These are phyloP conservation scores for Neodiprion fabricii DNA, from an alignment of 1,140 invertebrate genomes.

Conservation along the genomic window DNA sequence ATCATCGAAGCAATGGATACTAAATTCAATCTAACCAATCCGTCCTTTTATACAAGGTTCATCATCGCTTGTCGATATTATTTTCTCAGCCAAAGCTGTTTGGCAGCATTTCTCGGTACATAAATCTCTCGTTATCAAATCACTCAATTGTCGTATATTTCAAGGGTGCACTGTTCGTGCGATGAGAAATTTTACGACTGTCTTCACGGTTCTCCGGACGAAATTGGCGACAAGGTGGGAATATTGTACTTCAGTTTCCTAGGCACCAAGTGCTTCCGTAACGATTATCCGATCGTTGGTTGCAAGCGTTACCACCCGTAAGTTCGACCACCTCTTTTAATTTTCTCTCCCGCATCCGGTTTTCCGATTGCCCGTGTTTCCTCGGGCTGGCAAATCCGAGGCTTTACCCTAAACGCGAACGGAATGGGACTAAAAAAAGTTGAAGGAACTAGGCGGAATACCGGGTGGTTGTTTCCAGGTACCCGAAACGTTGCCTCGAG, in stretches of 20 bases:
- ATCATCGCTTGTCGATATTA: conserved; percentile 11
- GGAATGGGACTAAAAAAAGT: no score
- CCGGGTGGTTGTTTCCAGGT: conserved; percentile 29
- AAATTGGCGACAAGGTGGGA: conserved; percentile 65
- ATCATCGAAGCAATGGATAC: conserved; percentile 65
- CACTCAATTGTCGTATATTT: neutral
- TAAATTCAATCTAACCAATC: conserved; percentile 70
- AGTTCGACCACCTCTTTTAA: conserved; percentile 23
- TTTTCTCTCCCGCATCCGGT: neutral
- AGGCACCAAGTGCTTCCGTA: conserved; percentile 70
- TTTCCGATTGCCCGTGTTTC: neutral
- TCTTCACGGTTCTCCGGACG: conserved; percentile 62
- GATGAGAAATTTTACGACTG: conserved; percentile 74
- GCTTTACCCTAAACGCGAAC: neutral
- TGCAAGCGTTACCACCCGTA: conserved; percentile 60
- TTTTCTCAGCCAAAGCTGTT: conserved; percentile 17
- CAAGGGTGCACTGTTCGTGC: conserved; percentile 71
- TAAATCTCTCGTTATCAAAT: conserved; percentile 15
- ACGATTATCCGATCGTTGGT: conserved; percentile 69
- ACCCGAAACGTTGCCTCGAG: conserved; percentile 58
- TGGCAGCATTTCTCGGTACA: conserved; percentile 3
- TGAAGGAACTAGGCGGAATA: no score
- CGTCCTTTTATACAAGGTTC: conserved; percentile 66
- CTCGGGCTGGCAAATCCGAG: neutral
- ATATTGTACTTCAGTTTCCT: conserved; percentile 71